Evolutionary conservation across 2,888 invertebrate genomes (phyloP).

Genomic region (Sceliomorpha sp.): DNA sequence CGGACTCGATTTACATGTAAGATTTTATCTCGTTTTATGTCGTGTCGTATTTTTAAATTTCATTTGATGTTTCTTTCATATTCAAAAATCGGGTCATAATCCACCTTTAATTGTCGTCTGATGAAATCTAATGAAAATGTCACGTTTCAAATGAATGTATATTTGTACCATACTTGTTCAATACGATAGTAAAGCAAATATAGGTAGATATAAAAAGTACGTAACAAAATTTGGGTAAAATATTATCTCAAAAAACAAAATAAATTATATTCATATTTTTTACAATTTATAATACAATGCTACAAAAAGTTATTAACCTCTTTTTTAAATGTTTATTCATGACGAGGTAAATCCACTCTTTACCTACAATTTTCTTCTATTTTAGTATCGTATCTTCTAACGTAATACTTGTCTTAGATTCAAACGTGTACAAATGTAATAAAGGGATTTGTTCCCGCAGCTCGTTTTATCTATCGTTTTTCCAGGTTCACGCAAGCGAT

Average conservation of each 20-base stretch:
- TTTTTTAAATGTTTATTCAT: too few species aligned
- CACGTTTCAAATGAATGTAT: too few species aligned
- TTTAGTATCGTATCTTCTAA: slow-evolving; percentile 36
- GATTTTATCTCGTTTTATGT: slow-evolving; percentile 29
- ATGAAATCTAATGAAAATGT: slow-evolving; percentile 19
- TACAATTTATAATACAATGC: too few species aligned
- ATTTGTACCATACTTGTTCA: too few species aligned
- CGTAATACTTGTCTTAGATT: slow-evolving; percentile 21
- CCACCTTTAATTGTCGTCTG: slow-evolving; percentile 18
- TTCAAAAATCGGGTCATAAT: slow-evolving; percentile 17
- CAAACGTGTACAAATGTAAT: slow-evolving; percentile 41
- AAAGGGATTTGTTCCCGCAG: slow-evolving; percentile 22
- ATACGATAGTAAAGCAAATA: too few species aligned
- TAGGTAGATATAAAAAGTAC: too few species aligned
- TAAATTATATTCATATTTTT: too few species aligned
- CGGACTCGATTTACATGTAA: slow-evolving; percentile 2
- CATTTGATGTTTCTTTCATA: slow-evolving; percentile 19
- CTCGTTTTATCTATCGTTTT: slow-evolving; percentile 34
- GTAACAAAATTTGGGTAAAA: too few species aligned
- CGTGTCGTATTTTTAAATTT: slow-evolving; percentile 29
- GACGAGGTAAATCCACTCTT: too few species aligned
- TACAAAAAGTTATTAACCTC: too few species aligned
- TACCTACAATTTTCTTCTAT: too few species aligned
- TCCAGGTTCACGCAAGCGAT: slow-evolving; percentile 52
- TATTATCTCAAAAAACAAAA: too few species aligned